Percentiles rank a stretch among this genome's conserved stretches.
Conservation (phyloP, 2,113 vertebrate genomes). For the Mirza zaza region DNA sequence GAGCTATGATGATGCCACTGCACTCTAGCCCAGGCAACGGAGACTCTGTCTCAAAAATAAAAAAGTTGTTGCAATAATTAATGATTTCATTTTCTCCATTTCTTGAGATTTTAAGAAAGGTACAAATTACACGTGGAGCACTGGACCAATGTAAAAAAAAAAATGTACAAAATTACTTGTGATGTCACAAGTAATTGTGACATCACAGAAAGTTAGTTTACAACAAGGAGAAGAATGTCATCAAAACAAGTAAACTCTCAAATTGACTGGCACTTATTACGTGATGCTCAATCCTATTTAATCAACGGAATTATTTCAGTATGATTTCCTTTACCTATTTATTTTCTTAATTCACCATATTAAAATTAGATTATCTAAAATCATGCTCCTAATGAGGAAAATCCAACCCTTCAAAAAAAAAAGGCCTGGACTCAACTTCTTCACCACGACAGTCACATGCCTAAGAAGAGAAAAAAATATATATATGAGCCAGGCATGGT, state of each 20-base stretch:
- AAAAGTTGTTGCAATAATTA: not conserved
- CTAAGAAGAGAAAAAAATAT: not conserved
- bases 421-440: not conserved
- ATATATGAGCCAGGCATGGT: too few relatives aligned
- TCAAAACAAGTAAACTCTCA: not conserved
- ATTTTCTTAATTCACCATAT: constrained; percentile 19
- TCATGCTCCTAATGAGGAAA: not conserved
- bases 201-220: not conserved
- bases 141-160: not conserved
- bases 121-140: not conserved
- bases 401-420: not conserved
- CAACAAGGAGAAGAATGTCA: not conserved
- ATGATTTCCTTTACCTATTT: constrained; percentile 21
- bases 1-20: too few relatives aligned
- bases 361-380: constrained; percentile 41
- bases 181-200: too few relatives aligned
- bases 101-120: not conserved
- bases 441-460: not conserved
- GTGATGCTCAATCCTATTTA: not conserved
- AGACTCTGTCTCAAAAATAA: too few relatives aligned
- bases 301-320: not conserved
- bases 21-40: too few relatives aligned
- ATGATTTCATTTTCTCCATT: not conserved
- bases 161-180: constrained; percentile 3
- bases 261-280: not conserved